Conservation (phyloP, 2,888 invertebrate genomes). For the Himalopsyche japonica region DNA sequence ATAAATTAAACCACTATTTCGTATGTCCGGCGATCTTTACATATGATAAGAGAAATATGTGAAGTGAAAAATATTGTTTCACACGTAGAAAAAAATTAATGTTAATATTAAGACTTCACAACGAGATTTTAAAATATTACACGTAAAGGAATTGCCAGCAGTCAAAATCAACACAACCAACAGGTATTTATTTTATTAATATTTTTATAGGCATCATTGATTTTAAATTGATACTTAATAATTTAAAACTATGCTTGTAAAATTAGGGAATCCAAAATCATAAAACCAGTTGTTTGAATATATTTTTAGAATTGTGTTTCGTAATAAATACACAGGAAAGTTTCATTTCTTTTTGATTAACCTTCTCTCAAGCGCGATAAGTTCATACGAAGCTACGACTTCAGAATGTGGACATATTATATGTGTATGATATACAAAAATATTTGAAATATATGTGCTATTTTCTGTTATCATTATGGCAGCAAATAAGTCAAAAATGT, state of each 20-base stretch:
- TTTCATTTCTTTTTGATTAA: neutral
- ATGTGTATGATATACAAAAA: too few relatives aligned
- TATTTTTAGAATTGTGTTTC: neutral
- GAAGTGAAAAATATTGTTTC: neutral
- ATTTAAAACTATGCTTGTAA: neutral
- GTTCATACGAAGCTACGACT: too few relatives aligned
- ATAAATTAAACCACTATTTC: neutral
- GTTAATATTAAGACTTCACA: neutral
- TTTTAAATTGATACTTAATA: neutral
- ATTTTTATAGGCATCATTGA: neutral
- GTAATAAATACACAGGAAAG: neutral
- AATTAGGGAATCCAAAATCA: neutral
- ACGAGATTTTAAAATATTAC: neutral
- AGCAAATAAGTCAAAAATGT: too few relatives aligned
- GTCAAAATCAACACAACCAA: neutral
- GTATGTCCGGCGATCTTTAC: neutral
- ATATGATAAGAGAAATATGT: neutral
- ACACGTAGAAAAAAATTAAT: neutral
- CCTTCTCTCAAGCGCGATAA: neutral
- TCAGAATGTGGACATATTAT: too few relatives aligned
- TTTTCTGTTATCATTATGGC: too few relatives aligned
- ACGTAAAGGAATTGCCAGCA: neutral
- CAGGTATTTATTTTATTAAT: slow-evolving; percentile 1
- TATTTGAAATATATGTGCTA: too few relatives aligned
- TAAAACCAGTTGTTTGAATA: neutral